A percentile compares a stretch with the other conserved stretches of the same genome.
phyloP scores from a whole-genome alignment of 2,113 vertebrate genomes.

The Trachemys scripta region DNA sequence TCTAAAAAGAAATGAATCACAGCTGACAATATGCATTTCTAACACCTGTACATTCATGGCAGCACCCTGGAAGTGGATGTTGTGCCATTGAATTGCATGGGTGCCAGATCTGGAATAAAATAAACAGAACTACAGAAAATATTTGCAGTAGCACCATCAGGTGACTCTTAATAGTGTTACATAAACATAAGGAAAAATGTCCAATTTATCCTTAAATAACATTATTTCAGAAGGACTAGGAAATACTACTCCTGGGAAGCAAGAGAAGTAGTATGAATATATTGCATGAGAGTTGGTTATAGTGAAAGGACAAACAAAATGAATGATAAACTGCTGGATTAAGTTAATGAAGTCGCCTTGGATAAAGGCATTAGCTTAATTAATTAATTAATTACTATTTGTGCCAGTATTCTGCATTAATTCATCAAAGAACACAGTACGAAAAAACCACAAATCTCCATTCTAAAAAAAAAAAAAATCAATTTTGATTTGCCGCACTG shows the following conservation, averaged over 20 bases:
- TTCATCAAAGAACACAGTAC: neutral
- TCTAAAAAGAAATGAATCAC: neutral
- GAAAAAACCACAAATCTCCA: neutral
- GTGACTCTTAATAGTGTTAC: neutral
- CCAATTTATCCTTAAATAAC: neutral
- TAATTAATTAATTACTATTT: neutral
- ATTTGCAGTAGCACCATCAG: neutral
- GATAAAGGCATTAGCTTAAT: neutral
- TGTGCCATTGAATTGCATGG: neutral
- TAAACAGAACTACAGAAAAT: neutral
- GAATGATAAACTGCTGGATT: neutral
- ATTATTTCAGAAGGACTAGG: neutral
- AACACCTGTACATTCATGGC: neutral
- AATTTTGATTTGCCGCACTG: neutral
- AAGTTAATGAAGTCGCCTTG: neutral
- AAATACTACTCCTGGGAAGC: neutral
- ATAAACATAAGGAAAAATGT: neutral
- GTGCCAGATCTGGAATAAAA: neutral
- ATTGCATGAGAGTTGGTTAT: neutral
- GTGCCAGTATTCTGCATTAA: neutral
- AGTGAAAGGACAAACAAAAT: neutral
- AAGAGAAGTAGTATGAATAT: neutral
- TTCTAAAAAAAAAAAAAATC: neutral
- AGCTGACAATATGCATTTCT: neutral
- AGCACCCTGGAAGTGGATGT: neutral